These are phyloP conservation scores for Stomatorhinus walkeri DNA, from an alignment of 2,797 vertebrate species.

Conservation along the genomic window DNA sequence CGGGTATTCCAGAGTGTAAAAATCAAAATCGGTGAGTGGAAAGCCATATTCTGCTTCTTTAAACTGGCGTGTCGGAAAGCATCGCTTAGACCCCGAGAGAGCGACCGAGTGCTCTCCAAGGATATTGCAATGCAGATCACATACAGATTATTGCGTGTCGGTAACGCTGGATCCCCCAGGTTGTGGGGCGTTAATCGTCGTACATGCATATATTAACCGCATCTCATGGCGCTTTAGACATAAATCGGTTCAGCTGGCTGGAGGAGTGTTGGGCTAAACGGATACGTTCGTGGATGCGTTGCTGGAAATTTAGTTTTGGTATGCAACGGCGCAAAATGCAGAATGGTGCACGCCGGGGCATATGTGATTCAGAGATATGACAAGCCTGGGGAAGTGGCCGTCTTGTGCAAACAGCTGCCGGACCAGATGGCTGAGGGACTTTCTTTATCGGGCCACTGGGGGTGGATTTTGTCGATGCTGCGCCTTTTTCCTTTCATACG, in stretches of 20 bases:
- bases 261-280: neutral
- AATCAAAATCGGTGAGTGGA: slow-evolving; percentile 88
- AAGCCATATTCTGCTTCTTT: slow-evolving; percentile 39
- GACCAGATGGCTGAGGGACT: slow-evolving; percentile 39
- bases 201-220: neutral
- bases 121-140: slow-evolving; percentile 56
- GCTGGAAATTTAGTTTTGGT: slow-evolving; percentile 9
- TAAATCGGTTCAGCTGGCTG: neutral
- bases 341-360: neutral
- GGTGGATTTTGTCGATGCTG: slow-evolving; percentile 27
- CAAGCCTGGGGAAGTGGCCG: slow-evolving; percentile 6
- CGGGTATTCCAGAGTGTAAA: slow-evolving; percentile 94
- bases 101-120: slow-evolving; percentile 25
- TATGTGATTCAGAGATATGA: neutral
- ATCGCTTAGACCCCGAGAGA: slow-evolving; percentile 7
- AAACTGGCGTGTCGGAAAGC: neutral
- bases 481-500: slow-evolving; percentile 20
- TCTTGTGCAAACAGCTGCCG: slow-evolving; percentile 36
- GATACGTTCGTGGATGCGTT: neutral
- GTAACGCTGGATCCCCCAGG: neutral
- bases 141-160: neutral
- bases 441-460: slow-evolving; percentile 19
- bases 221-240: neutral
- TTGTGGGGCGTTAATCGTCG: neutral
- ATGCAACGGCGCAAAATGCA: neutral